Conservation (phyloP, 1,140 invertebrate genomes). For the Mya arenaria region DNA sequence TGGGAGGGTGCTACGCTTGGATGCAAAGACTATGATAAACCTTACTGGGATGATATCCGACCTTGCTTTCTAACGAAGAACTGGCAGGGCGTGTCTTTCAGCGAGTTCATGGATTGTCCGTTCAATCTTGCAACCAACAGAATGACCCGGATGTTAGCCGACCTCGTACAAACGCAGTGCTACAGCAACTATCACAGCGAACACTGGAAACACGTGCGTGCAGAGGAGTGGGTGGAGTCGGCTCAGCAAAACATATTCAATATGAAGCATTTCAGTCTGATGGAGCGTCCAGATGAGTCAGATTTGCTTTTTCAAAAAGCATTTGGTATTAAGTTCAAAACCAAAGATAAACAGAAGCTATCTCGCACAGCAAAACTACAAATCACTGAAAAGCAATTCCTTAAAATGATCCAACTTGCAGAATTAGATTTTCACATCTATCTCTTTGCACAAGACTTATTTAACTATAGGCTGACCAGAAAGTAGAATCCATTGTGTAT, state of each 20-base stretch:
- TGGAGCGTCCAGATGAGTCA: slow-evolving; percentile 94
- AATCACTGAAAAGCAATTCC: slow-evolving; percentile 88
- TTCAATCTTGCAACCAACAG: slow-evolving; percentile 97
- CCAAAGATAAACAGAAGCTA: not conserved
- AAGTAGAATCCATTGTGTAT: no score
- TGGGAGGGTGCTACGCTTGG: slow-evolving; percentile 85
- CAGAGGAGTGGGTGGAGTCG: slow-evolving; percentile 92
- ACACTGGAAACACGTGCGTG: slow-evolving; percentile 83
- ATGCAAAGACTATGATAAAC: slow-evolving; percentile 86
- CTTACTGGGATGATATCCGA: slow-evolving; percentile 85
- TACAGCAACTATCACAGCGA: slow-evolving; percentile 93
- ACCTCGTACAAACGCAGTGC: slow-evolving; percentile 93
- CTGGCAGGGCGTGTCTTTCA: slow-evolving; percentile 85
- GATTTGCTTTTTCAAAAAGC: slow-evolving; percentile 98
- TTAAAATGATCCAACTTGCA: slow-evolving; percentile 90
- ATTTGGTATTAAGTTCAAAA: slow-evolving; percentile 89
- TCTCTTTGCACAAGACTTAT: slow-evolving; percentile 93
- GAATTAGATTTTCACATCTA: slow-evolving; percentile 95
- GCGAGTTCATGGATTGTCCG: slow-evolving; percentile 93
- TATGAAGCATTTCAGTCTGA: slow-evolving; percentile 98
- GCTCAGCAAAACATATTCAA: slow-evolving; percentile 96
- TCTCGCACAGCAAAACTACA: slow-evolving; percentile 80
- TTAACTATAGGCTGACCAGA: slow-evolving; percentile 87
- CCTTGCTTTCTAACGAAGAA: slow-evolving; percentile 83
- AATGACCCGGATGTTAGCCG: slow-evolving; percentile 97